Conservation (phyloP, 2,113 vertebrate genomes). For the Brevimyrus niger region DNA sequence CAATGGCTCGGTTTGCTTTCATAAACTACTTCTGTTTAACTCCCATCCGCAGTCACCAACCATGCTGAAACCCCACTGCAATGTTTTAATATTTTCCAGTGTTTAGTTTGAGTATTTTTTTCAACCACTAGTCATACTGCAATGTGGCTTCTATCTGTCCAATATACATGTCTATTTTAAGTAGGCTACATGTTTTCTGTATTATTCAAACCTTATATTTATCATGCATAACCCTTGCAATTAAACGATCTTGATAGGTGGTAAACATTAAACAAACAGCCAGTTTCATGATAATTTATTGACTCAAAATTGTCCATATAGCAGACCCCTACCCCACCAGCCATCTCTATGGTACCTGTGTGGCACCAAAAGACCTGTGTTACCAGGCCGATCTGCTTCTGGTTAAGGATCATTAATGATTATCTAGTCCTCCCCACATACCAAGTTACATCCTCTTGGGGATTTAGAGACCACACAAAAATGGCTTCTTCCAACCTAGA, state of each 20-base stretch:
- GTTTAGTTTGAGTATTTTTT: background rate
- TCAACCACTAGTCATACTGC: background rate
- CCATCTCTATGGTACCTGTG: background rate
- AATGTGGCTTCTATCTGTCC: background rate
- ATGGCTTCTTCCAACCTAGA: background rate
- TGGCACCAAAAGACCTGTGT: background rate
- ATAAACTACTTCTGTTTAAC: background rate
- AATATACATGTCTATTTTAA: background rate
- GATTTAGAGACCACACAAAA: background rate
- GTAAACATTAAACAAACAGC: background rate
- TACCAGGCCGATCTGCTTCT: background rate
- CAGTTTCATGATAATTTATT: background rate
- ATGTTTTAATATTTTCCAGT: background rate
- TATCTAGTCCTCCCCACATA: background rate
- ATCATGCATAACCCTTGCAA: background rate
- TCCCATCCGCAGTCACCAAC: background rate
- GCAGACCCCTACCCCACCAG: background rate
- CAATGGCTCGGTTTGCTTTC: constrained; percentile 40
- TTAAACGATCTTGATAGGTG: background rate
- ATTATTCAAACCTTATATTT: background rate
- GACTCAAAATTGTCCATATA: background rate
- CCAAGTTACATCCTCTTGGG: background rate
- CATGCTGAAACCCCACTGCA: background rate
- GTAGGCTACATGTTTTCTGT: background rate
- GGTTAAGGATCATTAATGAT: background rate